Evolutionary conservation across 2,888 invertebrate species (phyloP).

Genomic region (Sesia bembeciformis): DNA sequence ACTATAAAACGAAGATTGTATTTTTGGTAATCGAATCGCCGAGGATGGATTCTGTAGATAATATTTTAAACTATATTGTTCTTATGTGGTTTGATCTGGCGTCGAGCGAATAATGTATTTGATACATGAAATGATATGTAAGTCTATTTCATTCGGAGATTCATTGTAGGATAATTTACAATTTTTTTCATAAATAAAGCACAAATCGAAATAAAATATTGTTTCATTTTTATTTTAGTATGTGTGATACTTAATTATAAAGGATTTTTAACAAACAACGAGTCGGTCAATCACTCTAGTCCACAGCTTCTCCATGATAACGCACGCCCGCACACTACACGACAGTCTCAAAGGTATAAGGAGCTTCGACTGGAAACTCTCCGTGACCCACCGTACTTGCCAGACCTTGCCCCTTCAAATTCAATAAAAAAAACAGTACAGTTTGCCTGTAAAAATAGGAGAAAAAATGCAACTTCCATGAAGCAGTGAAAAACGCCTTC

Average conservation of each 20-base stretch:
- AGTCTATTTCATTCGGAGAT: conserved; percentile 76
- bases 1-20: conserved; percentile 55
- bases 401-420: too few species aligned
- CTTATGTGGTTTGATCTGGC: conserved; percentile 73
- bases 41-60: conserved; percentile 72
- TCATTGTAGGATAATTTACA: conserved; percentile 79
- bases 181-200: conserved; percentile 81
- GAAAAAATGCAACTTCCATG: too few species aligned
- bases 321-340: too few species aligned
- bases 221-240: conserved; percentile 39
- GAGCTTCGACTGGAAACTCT: too few species aligned
- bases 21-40: conserved; percentile 72
- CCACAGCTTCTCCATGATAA: too few species aligned
- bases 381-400: too few species aligned
- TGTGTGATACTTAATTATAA: not conserved
- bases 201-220: conserved; percentile 69
- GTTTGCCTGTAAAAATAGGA: too few species aligned
- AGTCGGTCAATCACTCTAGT: too few species aligned
- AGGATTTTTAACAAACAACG: too few species aligned
- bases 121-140: conserved; percentile 75
- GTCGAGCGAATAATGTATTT: conserved; percentile 72
- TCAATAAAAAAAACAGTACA: too few species aligned
- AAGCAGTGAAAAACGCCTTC: too few species aligned
- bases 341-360: too few species aligned
- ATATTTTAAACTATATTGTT: conserved; percentile 73